Conservation (phyloP, 92 coral and sea anemone genomes). For the Porites cylindrica region DNA sequence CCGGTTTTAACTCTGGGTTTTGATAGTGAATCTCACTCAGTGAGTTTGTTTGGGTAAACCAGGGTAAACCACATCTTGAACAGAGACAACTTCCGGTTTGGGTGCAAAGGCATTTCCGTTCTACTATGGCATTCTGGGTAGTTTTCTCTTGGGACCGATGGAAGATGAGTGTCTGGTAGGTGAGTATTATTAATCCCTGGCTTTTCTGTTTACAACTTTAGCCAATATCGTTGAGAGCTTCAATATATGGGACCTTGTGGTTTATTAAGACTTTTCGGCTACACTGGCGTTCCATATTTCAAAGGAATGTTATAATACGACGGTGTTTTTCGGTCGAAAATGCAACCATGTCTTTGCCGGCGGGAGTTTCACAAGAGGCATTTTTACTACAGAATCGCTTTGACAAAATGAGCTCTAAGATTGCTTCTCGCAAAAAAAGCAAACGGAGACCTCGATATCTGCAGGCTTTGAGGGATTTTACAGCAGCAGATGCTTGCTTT, state of each 20-base stretch:
- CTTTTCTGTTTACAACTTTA: conserved; percentile 43
- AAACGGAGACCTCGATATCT: conserved; percentile 64
- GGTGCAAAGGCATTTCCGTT: conserved; percentile 37
- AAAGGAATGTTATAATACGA: conserved; percentile 6
- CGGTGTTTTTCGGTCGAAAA: conserved; percentile 14
- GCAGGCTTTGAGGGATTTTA: conserved; percentile 85
- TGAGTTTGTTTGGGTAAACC: too few relatives aligned
- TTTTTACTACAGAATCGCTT: conserved; percentile 3
- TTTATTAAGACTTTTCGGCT: neutral
- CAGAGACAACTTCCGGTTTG: conserved; percentile 15
- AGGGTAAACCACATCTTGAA: too few relatives aligned
- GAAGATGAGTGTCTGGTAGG: conserved; percentile 5
- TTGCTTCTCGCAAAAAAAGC: conserved; percentile 40
- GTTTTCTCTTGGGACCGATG: conserved; percentile 27
- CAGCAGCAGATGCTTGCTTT: conserved; percentile 88
- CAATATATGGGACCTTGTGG: conserved; percentile 39
- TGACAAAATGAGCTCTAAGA: conserved; percentile 32
- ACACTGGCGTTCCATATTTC: conserved; percentile 16
- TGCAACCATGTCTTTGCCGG: conserved; percentile 16
- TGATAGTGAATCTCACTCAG: too few relatives aligned
- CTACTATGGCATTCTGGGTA: conserved; percentile 39
- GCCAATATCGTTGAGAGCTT: conserved; percentile 31
- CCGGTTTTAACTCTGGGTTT: too few relatives aligned
- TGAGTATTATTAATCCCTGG: conserved; percentile 31
- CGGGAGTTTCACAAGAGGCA: neutral